Evolutionary conservation across 1,140 invertebrate genomes (phyloP).

Genomic region (Drosophila subobscura): DNA sequence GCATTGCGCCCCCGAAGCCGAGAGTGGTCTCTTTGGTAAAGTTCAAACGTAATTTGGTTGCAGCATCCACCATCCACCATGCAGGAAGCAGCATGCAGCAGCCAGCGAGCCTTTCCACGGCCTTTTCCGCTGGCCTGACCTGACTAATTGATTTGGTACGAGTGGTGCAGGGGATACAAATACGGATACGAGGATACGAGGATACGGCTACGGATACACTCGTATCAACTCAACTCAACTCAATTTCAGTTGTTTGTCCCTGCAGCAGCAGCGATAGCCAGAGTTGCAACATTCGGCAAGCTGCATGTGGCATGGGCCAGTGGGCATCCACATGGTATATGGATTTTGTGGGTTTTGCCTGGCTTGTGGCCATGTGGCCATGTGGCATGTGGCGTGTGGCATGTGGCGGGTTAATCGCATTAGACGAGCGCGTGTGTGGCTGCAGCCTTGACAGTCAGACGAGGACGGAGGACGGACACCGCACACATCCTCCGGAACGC

Average conservation of each 20-base stretch:
- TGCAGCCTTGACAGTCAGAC: constrained; percentile 41
- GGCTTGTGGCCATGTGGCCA: neutral
- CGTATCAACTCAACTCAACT: constrained; percentile 34
- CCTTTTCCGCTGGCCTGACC: constrained; percentile 20
- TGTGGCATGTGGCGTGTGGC: constrained; percentile 13
- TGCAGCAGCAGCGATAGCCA: neutral
- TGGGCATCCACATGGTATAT: too few species aligned
- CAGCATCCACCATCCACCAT: too few species aligned
- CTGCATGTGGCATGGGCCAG: too few species aligned
- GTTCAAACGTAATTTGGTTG: too few species aligned
- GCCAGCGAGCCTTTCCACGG: too few species aligned
- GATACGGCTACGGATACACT: constrained; percentile 2
- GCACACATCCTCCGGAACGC: constrained; percentile 1
- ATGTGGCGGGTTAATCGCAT: constrained; percentile 23
- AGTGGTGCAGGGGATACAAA: too few species aligned
- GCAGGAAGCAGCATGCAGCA: too few species aligned
- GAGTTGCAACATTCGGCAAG: too few species aligned
- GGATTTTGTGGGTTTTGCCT: neutral
- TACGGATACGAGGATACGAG: too few species aligned
- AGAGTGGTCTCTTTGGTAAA: too few species aligned
- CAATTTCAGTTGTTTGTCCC: constrained; percentile 29
- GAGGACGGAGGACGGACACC: neutral
- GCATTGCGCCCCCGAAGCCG: too few species aligned
- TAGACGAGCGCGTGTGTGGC: neutral
- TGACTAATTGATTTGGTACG: constrained; percentile 43